A percentile compares a stretch with the other conserved stretches of the same genome.
Conservation (phyloP, 2,888 invertebrate species). For the Dysmachus trigonus region DNA sequence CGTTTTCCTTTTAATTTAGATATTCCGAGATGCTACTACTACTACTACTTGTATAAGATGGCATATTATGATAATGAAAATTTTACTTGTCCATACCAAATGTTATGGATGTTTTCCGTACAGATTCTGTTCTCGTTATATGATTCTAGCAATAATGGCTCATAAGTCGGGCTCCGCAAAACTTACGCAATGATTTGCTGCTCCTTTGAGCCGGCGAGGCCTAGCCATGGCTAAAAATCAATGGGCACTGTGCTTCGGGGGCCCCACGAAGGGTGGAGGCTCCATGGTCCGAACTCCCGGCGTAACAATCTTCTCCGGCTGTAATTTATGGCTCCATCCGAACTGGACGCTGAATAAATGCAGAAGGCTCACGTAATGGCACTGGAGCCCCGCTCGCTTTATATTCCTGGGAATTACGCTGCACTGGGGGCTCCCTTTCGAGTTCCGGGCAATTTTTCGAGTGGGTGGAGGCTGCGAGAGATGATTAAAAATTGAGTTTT, state of each 20-base stretch:
- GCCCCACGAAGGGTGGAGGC: neutral
- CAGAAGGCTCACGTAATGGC: constrained; percentile 2
- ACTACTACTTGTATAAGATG: too few species aligned
- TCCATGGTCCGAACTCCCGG: neutral
- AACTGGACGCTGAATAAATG: constrained; percentile 7
- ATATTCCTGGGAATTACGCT: neutral
- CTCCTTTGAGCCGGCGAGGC: neutral
- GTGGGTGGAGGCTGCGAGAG: neutral
- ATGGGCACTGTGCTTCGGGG: neutral
- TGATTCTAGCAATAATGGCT: too few species aligned
- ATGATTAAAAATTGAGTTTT: neutral
- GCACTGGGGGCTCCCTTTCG: neutral
- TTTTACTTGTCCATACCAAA: too few species aligned
- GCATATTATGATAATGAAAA: too few species aligned
- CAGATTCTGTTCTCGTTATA: too few species aligned
- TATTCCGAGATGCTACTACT: too few species aligned
- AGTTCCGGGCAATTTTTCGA: neutral
- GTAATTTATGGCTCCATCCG: constrained; percentile 2
- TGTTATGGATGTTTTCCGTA: too few species aligned
- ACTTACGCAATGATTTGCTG: neutral
- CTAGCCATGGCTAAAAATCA: neutral
- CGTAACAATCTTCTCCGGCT: neutral
- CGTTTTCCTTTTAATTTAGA: too few species aligned
- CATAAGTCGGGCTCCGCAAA: neutral
- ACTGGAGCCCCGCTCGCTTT: neutral